Conservation (phyloP, 2,113 vertebrate genomes). For the Fregetta grallaria region DNA sequence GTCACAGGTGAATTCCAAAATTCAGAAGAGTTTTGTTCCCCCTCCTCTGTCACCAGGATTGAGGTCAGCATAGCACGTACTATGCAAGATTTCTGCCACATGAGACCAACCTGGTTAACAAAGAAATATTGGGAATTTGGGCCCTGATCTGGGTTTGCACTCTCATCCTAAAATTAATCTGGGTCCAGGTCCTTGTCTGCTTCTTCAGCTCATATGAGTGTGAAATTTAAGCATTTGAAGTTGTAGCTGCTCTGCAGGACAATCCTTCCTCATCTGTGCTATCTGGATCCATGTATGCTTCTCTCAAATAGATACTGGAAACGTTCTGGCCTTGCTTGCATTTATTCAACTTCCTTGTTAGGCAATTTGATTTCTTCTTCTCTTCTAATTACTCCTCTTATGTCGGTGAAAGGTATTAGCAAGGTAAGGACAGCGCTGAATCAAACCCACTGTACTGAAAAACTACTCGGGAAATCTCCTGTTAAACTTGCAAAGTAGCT, state of each 20-base stretch:
- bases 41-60: not conserved
- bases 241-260: not conserved
- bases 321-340: not conserved
- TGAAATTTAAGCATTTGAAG: not conserved
- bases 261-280: not conserved
- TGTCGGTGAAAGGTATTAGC: not conserved
- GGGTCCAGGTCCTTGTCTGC: not conserved
- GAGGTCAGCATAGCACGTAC: not conserved
- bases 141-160: not conserved
- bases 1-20: not conserved
- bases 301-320: not conserved
- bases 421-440: not conserved
- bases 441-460: not conserved
- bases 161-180: not conserved
- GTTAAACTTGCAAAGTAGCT: not conserved
- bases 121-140: not conserved
- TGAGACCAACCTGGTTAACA: not conserved
- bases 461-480: not conserved
- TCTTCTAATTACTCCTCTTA: not conserved
- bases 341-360: not conserved
- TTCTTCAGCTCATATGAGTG: not conserved
- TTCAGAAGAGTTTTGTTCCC: not conserved
- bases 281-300: not conserved
- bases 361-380: not conserved
- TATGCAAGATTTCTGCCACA: not conserved